Evolutionary conservation across 30 jellyfish, hydroid and myxozoan species (phyloP), one percentile per base, ranked within the genome.

Genomic region (Cassiopea andromeda): DNA sequence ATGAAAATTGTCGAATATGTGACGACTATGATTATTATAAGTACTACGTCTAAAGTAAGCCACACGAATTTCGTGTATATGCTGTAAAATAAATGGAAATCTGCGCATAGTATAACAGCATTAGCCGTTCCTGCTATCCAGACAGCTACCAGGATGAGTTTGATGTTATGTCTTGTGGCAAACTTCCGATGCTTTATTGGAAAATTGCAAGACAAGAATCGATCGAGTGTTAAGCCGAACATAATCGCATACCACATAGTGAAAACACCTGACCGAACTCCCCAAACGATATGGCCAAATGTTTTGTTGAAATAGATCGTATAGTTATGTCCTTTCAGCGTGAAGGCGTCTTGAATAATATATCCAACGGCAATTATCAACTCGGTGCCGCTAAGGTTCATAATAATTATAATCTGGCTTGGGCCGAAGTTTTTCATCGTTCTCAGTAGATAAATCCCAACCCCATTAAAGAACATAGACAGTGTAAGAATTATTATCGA

Each of bases 201-300:
- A 54, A 78, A 38, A 69, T 87, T 87, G 60, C 94, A 87, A 69
- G 94, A 89, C 69, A 87, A 10, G 76, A 87, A 78, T 1, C 94
- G 85, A 69, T 87, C 94, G 47, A 45, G 1, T 13, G 90, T 74
- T 64, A 87, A 46, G 58, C 67, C 48, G 57, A 44, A 87, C 85
- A 77, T 77, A n/a, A 78, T 45, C 69, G 78, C 49, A 69, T 87
- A 87, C 94, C 94, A 87, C 18, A 78, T 84, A 17, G 85, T 48
- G 83, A 77, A 87, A 27, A 74, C 48, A 43, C 94, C 94, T 4
- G 90, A 69, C 48, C 86, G 85, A 5, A 16, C 6, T 15, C 90
- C 90, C 94, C 94, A 87, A 7, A 78, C 60, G 50, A 77, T 47
- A 44, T 87, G 93, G 7, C 85, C 93, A 48, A 71, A 54, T 16